Percentiles rank a stretch among this genome's conserved stretches.
phyloP scores from a whole-genome alignment of 2,888 invertebrate species.

The Amitus sp. region DNA sequence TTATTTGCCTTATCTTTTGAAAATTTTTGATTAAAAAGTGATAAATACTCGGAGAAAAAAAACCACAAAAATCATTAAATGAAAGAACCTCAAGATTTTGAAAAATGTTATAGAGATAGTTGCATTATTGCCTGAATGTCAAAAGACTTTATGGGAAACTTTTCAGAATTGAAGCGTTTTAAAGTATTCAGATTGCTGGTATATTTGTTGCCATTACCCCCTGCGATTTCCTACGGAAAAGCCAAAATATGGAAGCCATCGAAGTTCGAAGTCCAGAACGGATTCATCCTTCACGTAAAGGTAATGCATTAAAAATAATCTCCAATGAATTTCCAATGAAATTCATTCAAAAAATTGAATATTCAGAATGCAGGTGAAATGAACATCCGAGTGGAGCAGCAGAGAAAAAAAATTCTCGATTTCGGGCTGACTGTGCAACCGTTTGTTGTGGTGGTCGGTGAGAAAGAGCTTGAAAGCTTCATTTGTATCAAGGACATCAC shows the following conservation, averaged over 20 bases:
- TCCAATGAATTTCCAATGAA: background rate
- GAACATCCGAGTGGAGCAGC: background rate
- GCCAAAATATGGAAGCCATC: background rate
- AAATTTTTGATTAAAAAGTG: background rate
- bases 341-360: background rate
- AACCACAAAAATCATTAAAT: background rate
- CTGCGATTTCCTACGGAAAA: background rate
- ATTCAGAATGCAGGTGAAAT: background rate
- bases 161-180: background rate
- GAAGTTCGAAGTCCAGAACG: background rate
- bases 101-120: background rate
- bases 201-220: background rate
- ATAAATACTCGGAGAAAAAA: background rate
- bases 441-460: background rate
- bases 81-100: background rate
- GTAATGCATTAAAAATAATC: background rate
- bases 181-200: background rate
- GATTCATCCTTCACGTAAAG: background rate
- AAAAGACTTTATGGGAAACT: background rate
- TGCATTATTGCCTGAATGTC: background rate
- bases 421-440: background rate
- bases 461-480: background rate
- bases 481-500: conserved; percentile 12
- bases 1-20: background rate
- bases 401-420: background rate